Base-by-base conservation (phyloP, 2,797 vertebrate genomes). In the Hipposideros larvatus region DNA sequence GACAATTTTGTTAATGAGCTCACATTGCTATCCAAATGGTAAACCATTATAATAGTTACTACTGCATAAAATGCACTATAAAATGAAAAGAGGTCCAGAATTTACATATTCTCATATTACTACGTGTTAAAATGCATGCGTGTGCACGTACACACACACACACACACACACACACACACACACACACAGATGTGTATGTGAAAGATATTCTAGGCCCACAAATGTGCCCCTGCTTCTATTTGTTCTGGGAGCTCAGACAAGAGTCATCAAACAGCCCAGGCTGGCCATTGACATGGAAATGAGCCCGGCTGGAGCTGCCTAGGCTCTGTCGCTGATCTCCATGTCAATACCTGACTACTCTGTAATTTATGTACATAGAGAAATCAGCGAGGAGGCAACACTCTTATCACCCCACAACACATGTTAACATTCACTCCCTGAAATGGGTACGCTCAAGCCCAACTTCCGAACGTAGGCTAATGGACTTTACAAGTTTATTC, bases 321-420 rank as follows among this genome's bases (percentile, higher is more conserved):
- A 28, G 28, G 87, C 51, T 63, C 13, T 71, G 46, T 24, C 66
- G 11, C 57, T 57, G 95, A 59, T 97, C 96, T 91, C 37, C 92
- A 66, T 53, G 83, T 63, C 90, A 96, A 92, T 89, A 86, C 31
- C 11, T 18, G n/a, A 7, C 65, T 26, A 19, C 57, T 55, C 71
- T 68, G 46, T 95, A 63, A 95, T 2, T 22, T 43, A 18, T 66
- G 11, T 86, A 91, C 83, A 9, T 24, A 57, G 48, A 63, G 53
- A 55, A 90, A 59, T 9, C 79, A 6, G 37, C 92, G 80, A 71
- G 5, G 34, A 37, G 66, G 28, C 63, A 31, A n/a, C 5, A 5
- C 34, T 73, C 96, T 95, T 95, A 92, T 97, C 95, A 57, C 94
- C n/a, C 90, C 83, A 16, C 75, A 88, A 97, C 98, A 97, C 80